Conservation (phyloP, 2,797 vertebrate genomes). For the Anniella stebbinsi region DNA sequence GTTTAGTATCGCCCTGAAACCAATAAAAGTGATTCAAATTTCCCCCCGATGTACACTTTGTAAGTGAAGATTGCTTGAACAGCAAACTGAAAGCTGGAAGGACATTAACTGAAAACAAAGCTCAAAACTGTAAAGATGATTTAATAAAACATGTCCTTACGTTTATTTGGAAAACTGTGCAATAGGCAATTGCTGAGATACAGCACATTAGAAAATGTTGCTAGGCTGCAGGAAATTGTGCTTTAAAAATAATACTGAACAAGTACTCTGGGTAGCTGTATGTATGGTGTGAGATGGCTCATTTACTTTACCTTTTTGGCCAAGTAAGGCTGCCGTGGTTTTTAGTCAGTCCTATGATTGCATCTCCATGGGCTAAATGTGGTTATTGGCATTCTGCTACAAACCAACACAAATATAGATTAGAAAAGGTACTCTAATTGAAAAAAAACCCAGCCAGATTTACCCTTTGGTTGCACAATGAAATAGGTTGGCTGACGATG, state of each 20-base stretch:
- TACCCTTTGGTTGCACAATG: neutral
- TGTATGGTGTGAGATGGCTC: neutral
- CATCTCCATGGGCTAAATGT: neutral
- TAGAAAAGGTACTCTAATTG: neutral
- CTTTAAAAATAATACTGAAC: conserved; percentile 9
- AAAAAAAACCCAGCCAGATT: neutral
- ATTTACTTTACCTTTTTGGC: neutral
- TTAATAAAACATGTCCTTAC: conserved; percentile 20
- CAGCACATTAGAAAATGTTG: neutral
- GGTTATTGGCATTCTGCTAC: neutral
- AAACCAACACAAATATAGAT: neutral
- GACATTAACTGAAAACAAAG: conserved; percentile 25
- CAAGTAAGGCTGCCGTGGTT: neutral
- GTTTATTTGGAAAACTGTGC: conserved; percentile 19
- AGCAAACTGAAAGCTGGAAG: conserved; percentile 20
- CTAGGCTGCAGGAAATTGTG: neutral
- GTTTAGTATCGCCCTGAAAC: conserved; percentile 6
- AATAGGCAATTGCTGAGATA: conserved; percentile 16
- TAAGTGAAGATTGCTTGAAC: conserved; percentile 21
- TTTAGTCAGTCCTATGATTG: neutral
- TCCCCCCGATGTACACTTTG: neutral
- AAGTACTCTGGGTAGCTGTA: neutral
- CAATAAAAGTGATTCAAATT: conserved; percentile 25
- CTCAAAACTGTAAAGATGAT: conserved; percentile 31
- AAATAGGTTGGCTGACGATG: neutral